Conservation (phyloP, 2,113 vertebrate genomes). For the Stegostoma tigrinum region DNA sequence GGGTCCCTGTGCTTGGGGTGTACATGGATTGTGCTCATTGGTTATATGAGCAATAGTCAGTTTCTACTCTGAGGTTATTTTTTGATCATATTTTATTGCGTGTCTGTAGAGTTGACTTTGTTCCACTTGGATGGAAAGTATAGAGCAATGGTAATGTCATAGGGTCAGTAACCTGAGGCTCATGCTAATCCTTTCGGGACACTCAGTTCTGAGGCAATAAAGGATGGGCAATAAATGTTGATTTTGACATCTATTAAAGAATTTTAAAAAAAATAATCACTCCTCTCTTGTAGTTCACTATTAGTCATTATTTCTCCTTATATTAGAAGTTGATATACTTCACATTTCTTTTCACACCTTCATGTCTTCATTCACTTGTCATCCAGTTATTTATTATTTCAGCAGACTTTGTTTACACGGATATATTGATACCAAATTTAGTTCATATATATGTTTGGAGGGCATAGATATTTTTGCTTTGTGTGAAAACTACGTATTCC, state of each 20-base stretch:
- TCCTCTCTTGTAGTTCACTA: background rate
- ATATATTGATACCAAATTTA: background rate
- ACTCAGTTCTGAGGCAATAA: too few species aligned
- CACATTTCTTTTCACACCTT: too few species aligned
- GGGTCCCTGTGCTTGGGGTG: background rate
- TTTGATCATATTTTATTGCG: background rate
- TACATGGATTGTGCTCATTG: background rate
- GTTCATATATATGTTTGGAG: background rate
- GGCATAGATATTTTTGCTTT: background rate
- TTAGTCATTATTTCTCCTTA: background rate
- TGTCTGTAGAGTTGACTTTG: background rate
- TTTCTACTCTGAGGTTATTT: background rate
- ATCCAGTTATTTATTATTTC: background rate
- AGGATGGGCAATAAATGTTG: too few species aligned
- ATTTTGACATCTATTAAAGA: too few species aligned
- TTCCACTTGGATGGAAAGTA: too few species aligned
- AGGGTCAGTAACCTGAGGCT: too few species aligned
- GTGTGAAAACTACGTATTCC: background rate
- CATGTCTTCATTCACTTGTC: too few species aligned
- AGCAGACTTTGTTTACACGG: background rate
- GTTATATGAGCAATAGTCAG: background rate
- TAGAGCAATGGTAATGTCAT: too few species aligned
- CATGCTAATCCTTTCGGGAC: too few species aligned
- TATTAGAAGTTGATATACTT: background rate
- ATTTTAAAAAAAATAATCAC: too few species aligned